These are phyloP conservation scores for Triplophysa tibetana DNA, from an alignment of 2,113 vertebrate species.

Conservation along the genomic window DNA sequence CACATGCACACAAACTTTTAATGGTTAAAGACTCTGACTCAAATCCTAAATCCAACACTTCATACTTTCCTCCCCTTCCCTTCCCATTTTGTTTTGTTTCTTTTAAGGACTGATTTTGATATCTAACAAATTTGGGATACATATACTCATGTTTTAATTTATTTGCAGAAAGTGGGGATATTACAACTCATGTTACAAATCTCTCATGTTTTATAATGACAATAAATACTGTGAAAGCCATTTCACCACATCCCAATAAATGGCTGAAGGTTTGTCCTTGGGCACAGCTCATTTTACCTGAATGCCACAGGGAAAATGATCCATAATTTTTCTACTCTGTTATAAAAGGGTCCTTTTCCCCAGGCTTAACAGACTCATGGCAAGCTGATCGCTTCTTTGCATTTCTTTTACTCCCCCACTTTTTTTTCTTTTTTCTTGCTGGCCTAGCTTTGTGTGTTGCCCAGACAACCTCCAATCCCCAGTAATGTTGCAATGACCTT, in stretches of 20 bases:
- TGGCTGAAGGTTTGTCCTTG: background rate
- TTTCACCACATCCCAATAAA: slow-evolving; percentile 25
- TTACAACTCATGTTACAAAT: slow-evolving; percentile 1
- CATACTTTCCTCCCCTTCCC: background rate
- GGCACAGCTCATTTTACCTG: slow-evolving; percentile 6
- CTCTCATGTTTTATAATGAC: slow-evolving; percentile 10
- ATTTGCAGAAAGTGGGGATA: background rate
- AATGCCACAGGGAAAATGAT: slow-evolving; percentile 12
- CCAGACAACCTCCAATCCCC: slow-evolving; percentile 70
- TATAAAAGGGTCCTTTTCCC: background rate
- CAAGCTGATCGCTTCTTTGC: slow-evolving; percentile 4
- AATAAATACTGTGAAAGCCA: slow-evolving; percentile 5
- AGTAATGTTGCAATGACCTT: slow-evolving; percentile 69
- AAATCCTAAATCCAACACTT: background rate
- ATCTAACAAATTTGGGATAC: too few species aligned
- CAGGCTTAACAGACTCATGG: slow-evolving; percentile 5
- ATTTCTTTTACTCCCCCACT: background rate
- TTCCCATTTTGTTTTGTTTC: slow-evolving; percentile 13
- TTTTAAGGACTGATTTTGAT: slow-evolving; percentile 6
- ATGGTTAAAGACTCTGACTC: slow-evolving; percentile 36
- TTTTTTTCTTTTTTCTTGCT: slow-evolving; percentile 26
- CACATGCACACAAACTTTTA: background rate
- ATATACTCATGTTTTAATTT: slow-evolving; percentile 2
- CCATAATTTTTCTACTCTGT: slow-evolving; percentile 1
- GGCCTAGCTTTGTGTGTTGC: slow-evolving; percentile 71